Base-by-base conservation (phyloP, 1,140 invertebrate species). In the Eueides isabella region DNA sequence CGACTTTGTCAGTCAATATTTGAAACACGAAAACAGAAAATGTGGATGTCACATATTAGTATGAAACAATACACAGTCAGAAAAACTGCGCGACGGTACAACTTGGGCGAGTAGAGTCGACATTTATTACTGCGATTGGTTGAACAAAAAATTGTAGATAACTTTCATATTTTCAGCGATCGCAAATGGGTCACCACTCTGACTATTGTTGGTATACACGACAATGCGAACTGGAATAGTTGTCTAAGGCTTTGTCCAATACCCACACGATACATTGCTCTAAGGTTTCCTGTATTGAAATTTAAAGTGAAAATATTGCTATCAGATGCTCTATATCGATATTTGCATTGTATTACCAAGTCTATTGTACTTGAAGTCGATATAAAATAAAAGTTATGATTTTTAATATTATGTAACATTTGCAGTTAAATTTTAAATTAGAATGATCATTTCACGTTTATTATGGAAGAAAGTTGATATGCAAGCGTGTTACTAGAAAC, bases 221-320 rank as follows among this genome's bases (percentile, higher is more conserved):
- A 89, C 85, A 89, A 89, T 87, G 71, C 68, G 83, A 87, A 88
- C 81, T 80, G 81, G 83, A 83, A 80, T 84, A 80, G 85, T 84
- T 86, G 86, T 84, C 74, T 73, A 66, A 77, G 75, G 81, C 86
- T 85, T 88, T 88, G 85, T 89, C 84, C 85, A 79, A 88, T 88
- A 88, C 83, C 84, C 79, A 86, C 78, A 84, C 85, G 82, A 88
- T 90, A 85, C 79, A 85, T 81, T 81, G 80, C 85, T 90, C 84
- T 88, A 83, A 86, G 87, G 85, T 71, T 88, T 84, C 84, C 75
- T 76, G 76, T 78, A 85, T 86, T 85, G 84, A 82, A 67, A 68
- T 68, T 84, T 81, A 72, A 82, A 86, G 87, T 85, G 84, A 87
- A 87, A 87, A 88, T 83, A 82, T 80, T 79, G 78, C 82, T 26